A percentile compares a stretch with the other conserved stretches of the same genome.
Evolutionary conservation across 1,140 invertebrate genomes (phyloP).

Genomic region (Cyrtorhinus lividipennis): DNA sequence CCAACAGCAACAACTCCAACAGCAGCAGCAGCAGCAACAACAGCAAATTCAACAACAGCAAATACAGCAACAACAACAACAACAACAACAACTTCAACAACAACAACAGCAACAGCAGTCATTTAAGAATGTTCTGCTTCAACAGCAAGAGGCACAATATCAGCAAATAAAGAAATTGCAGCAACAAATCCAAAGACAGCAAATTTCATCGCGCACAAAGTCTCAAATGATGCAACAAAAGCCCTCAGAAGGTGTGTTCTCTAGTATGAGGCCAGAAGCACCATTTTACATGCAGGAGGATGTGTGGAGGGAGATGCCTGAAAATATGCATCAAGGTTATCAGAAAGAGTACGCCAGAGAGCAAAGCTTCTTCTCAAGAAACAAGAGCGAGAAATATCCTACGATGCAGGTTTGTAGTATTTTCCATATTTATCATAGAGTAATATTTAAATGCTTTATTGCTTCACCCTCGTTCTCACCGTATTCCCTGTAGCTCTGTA

Average conservation of each 20-base stretch:
- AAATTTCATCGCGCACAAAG: conserved; percentile 10
- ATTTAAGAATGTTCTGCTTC: conserved; percentile 17
- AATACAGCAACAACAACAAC: conserved; percentile 21
- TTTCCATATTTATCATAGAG: too few species aligned
- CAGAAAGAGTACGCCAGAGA: conserved; percentile 14
- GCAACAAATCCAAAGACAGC: conserved; percentile 17
- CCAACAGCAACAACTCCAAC: conserved; percentile 19
- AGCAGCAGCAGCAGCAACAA: conserved; percentile 20
- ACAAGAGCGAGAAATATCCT: conserved; percentile 1
- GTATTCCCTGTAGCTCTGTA: too few species aligned
- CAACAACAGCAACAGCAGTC: conserved; percentile 18
- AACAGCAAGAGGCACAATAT: conserved; percentile 18
- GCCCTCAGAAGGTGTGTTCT: conserved; percentile 7
- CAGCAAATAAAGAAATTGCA: conserved; percentile 18
- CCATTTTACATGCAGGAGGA: conserved; percentile 16
- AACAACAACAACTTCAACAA: conserved; percentile 20
- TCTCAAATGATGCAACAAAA: conserved; percentile 14
- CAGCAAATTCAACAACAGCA: conserved; percentile 21
- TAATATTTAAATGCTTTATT: too few species aligned
- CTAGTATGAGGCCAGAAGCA: conserved; percentile 9
- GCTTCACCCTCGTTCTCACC: too few species aligned
- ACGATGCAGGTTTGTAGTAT: conserved; percentile 2
- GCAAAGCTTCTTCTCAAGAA: conserved; percentile 6
- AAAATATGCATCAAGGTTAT: conserved; percentile 11
- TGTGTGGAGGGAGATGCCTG: conserved; percentile 10